Evolutionary conservation across 2,797 vertebrate species (phyloP).

Genomic region (Urosaurus nigricauda): DNA sequence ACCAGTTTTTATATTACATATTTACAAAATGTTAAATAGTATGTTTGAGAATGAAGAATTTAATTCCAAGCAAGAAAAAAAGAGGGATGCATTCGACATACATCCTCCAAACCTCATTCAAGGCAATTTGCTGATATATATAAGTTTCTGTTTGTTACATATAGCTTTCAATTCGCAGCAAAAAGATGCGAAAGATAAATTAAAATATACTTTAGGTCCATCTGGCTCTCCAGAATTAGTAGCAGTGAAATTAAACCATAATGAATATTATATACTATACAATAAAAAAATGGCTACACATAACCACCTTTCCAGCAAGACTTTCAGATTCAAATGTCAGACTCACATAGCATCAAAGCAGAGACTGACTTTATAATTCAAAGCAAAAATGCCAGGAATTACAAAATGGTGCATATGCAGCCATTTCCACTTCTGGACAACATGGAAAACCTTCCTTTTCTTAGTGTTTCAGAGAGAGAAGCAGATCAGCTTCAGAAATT

Average conservation of each 20-base stretch:
- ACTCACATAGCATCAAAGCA: background rate
- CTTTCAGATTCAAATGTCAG: background rate
- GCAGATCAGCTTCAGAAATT: background rate
- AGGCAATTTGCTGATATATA: background rate
- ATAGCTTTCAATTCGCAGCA: background rate
- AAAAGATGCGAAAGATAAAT: slow-evolving; percentile 12
- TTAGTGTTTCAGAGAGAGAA: background rate
- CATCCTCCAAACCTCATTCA: background rate
- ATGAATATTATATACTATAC: background rate
- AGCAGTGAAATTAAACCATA: background rate
- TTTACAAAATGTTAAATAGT: too few relatives aligned
- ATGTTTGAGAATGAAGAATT: background rate
- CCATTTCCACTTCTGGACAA: background rate
- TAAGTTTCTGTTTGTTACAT: background rate
- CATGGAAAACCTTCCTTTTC: background rate
- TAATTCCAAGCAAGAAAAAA: background rate
- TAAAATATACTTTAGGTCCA: slow-evolving; percentile 3
- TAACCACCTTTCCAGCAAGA: background rate
- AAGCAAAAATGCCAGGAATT: background rate
- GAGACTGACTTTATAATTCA: background rate
- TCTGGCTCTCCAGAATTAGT: background rate
- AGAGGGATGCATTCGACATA: background rate
- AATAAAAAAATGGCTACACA: too few relatives aligned
- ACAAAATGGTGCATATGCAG: background rate
- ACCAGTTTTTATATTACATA: background rate